Conservation (phyloP, 1,140 invertebrate species). For the Lepeophtheirus salmonis region DNA sequence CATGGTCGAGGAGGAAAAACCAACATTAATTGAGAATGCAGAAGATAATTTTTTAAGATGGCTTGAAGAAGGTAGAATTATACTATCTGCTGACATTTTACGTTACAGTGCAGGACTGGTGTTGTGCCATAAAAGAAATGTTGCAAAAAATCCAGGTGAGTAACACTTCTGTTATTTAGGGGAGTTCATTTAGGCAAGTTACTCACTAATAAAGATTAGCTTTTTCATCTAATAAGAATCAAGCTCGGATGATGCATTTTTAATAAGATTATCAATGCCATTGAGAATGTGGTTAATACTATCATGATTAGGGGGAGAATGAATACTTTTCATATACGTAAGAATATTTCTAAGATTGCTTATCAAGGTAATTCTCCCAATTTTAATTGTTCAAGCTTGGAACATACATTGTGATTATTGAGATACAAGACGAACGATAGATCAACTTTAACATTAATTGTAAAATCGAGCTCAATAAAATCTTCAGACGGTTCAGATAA, state of each 20-base stretch:
- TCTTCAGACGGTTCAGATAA: neutral
- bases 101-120: neutral
- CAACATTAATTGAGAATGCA: too few species aligned
- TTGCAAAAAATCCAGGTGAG: neutral
- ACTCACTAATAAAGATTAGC: neutral
- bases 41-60: too few species aligned
- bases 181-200: neutral
- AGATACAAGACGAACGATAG: neutral
- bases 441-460: neutral
- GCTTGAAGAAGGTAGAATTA: neutral
- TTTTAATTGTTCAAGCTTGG: neutral
- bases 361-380: constrained; percentile 1
- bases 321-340: constrained; percentile 14
- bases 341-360: neutral
- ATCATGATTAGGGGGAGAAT: neutral
- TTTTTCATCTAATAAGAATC: neutral
- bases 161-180: neutral
- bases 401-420: too few species aligned
- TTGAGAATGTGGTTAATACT: neutral
- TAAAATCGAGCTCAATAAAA: neutral
- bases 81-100: neutral
- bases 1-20: too few species aligned
- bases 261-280: neutral
- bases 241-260: neutral
- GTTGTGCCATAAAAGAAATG: neutral